These are phyloP conservation scores for Cossypha caffra DNA, from an alignment of 2,797 vertebrate genomes.

Conservation along the genomic window DNA sequence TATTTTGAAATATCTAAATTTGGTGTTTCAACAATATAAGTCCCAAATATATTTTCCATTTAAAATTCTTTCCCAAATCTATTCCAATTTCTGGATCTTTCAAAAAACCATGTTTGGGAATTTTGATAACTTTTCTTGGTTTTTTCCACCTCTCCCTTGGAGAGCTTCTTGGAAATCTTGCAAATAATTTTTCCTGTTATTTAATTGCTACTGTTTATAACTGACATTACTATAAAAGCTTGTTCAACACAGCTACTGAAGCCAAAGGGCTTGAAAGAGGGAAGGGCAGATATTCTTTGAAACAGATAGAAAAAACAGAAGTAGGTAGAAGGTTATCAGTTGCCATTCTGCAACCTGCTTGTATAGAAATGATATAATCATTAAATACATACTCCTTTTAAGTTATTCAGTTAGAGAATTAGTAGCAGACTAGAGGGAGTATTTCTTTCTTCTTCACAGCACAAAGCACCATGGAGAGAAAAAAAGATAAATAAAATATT, in stretches of 20 bases:
- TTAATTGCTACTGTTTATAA: background rate
- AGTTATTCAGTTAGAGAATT: background rate
- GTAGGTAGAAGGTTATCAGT: background rate
- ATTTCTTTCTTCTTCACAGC: background rate
- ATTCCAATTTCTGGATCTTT: background rate
- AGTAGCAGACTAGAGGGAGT: background rate
- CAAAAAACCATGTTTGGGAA: background rate
- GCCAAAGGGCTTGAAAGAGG: background rate
- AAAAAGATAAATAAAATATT: background rate
- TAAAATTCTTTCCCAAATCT: background rate
- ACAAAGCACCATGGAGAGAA: background rate
- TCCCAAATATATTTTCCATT: background rate
- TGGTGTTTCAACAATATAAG: background rate
- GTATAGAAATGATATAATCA: background rate
- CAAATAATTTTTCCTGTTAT: background rate
- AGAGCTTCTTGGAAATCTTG: background rate
- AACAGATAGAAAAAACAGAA: background rate
- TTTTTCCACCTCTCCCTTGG: background rate
- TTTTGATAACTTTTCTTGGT: background rate
- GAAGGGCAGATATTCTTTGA: conserved; percentile 6
- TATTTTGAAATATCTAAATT: background rate
- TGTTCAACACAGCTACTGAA: background rate
- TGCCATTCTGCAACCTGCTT: background rate
- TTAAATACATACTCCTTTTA: background rate
- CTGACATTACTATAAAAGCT: background rate